Base-by-base conservation (phyloP, 1,140 invertebrate species). In the Megathymus violae region DNA sequence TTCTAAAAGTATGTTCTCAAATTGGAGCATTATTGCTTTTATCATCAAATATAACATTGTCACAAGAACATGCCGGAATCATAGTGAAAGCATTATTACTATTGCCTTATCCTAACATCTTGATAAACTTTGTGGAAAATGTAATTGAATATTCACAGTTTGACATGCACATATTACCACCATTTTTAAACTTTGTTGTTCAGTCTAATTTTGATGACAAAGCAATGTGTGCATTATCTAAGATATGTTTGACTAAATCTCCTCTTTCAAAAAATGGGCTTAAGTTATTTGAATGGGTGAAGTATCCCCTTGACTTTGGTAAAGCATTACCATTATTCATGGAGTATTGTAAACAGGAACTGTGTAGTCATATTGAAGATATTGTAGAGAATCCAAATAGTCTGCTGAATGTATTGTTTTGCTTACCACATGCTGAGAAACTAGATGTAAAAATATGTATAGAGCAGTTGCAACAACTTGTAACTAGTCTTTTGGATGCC, bases 101-200 rank as follows among this genome's bases (percentile, higher is more conserved):
- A 6, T 78, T 94, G 0, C 85, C 91, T 52, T 85, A 93, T 71
- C 85, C 87, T 62, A 78, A 91, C 15, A 91, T 95, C 7, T 90
- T 95, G 5, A 88, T 94, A 9, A 88, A 92, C 38, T 94, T 95
- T 72, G 92, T 96, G 1, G 92, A 94, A 70, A 93, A 93, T 80
- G 88, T 95, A 0, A 91, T 94, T 19, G 78, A 92, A 43, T 95
- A 94, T 80, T 91, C 94, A 4, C 93, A 94, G 41, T 97, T 97
- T 83, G 95, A 96, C 80, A 91, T 94, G 44, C 87, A 96, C 44
- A 92, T 97, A 52, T 80, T 97, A 50, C 95, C 96, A 0, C 89
- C 92, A 31, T 92, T 96, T 27, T 71, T 97, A 9, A 90, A 92
- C 7, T 94, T 92, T 74, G 94, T 94, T 67, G 80, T 94, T n/a